These are phyloP conservation scores for Gonatopus flavifemur DNA, from an alignment of 1,140 invertebrate species.

Conservation along the genomic window DNA sequence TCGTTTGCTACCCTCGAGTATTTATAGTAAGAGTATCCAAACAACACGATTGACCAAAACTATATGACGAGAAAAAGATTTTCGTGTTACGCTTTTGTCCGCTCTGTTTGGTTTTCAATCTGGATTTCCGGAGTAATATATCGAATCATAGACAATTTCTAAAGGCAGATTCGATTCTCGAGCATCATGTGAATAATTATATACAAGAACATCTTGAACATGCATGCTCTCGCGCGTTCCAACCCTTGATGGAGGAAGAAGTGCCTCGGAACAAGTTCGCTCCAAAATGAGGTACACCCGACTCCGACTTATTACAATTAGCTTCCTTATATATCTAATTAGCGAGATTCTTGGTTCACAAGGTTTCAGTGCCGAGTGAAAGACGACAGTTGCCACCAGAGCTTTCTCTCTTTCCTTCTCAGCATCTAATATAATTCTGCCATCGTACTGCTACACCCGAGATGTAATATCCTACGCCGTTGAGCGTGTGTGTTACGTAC, in stretches of 20 bases:
- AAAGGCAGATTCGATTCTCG: too few species aligned
- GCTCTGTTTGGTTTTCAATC: too few species aligned
- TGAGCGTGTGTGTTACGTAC: conserved; percentile 11
- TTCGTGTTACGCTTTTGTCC: too few species aligned
- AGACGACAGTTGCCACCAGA: conserved; percentile 50
- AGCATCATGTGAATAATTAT: too few species aligned
- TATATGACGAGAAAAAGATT: too few species aligned
- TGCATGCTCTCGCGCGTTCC: too few species aligned
- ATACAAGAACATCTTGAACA: too few species aligned
- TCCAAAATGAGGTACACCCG: conserved; percentile 46
- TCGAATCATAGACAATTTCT: too few species aligned
- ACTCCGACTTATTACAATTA: conserved; percentile 54
- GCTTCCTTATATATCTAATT: conserved; percentile 53
- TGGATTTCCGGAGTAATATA: too few species aligned
- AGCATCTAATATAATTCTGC: conserved; percentile 42
- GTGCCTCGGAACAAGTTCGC: too few species aligned
- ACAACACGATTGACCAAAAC: too few species aligned
- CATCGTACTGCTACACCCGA: conserved; percentile 21
- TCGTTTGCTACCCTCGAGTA: conserved; percentile 10
- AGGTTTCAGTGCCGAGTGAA: conserved; percentile 46
- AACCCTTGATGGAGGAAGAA: background rate
- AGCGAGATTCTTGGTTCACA: conserved; percentile 47
- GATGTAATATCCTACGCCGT: conserved; percentile 28
- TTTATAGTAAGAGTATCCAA: conserved; percentile 6
- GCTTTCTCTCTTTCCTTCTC: conserved; percentile 41